These are phyloP conservation scores for Embiotoca jacksoni DNA, from an alignment of 2,113 vertebrate species.

Conservation along the genomic window DNA sequence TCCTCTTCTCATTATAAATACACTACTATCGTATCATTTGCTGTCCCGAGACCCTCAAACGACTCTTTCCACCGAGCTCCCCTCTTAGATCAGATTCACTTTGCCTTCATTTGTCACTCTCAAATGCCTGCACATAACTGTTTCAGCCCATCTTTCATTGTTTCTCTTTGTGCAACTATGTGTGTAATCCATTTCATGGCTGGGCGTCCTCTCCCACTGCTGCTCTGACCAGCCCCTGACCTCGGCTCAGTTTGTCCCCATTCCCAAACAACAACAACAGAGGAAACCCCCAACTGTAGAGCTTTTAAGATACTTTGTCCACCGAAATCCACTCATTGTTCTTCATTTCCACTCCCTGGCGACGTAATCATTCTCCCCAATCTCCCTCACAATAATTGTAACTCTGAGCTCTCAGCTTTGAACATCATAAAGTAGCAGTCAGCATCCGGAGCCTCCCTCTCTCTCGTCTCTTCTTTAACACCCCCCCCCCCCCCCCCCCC, in stretches of 20 bases:
- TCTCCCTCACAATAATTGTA: slow-evolving; percentile 26
- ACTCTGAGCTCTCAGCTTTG: slow-evolving; percentile 23
- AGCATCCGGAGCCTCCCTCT: no score
- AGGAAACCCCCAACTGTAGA: slow-evolving; percentile 18
- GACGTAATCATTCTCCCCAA: slow-evolving; percentile 29
- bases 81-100: slow-evolving; percentile 46
- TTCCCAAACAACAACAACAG: slow-evolving; percentile 28
- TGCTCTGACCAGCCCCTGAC: slow-evolving; percentile 57
- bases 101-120: slow-evolving; percentile 39
- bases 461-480: neutral
- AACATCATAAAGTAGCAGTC: slow-evolving; percentile 16
- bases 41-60: neutral
- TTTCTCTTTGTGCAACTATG: slow-evolving; percentile 22
- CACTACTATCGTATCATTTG: neutral
- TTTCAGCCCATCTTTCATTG: slow-evolving; percentile 21
- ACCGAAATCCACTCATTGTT: slow-evolving; percentile 30
- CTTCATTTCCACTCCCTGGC: slow-evolving; percentile 8
- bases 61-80: slow-evolving; percentile 23
- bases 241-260: slow-evolving; percentile 32
- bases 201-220: slow-evolving; percentile 29
- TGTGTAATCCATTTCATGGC: slow-evolving; percentile 67
- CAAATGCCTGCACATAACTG: slow-evolving; percentile 20
- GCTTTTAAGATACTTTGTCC: slow-evolving; percentile 21
- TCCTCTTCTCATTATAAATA: neutral
- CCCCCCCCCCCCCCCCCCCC: no score